A percentile compares a stretch with the other conserved stretches of the same genome.
phyloP scores from a whole-genome alignment of 2,113 vertebrate species.

The Cavia aperea region DNA sequence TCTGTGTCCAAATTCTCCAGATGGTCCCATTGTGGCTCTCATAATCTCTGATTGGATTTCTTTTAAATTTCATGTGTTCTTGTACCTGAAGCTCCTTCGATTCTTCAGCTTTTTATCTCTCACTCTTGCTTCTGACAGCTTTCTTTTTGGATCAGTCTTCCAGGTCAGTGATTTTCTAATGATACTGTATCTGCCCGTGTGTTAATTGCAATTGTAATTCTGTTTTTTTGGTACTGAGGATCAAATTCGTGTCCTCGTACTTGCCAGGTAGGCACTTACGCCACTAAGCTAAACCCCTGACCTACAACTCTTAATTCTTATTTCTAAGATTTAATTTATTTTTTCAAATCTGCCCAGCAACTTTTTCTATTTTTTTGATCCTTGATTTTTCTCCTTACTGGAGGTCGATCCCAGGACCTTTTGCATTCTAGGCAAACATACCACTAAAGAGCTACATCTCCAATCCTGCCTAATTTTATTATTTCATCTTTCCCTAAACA shows the following conservation, averaged over 20 bases:
- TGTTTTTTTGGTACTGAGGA: background rate
- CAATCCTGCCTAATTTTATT: background rate
- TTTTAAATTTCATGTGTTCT: background rate
- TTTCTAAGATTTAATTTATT: background rate
- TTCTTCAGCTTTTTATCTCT: background rate
- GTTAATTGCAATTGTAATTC: background rate
- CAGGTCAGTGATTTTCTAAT: background rate
- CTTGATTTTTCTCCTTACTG: background rate
- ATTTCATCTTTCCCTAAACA: background rate
- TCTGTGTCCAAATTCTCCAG: accelerated
- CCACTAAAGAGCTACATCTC: background rate
- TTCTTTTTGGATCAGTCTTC: background rate
- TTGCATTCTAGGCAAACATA: background rate
- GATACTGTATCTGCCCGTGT: background rate
- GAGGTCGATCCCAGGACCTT: background rate
- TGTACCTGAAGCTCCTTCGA: too few species aligned
- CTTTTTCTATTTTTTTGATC: background rate
- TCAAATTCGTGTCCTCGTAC: too few species aligned
- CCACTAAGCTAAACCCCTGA: too few species aligned
- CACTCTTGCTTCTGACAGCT: background rate
- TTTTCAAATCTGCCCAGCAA: background rate
- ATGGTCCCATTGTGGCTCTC: accelerated
- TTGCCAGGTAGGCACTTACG: too few species aligned
- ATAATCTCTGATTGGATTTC: accelerated
- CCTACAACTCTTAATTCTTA: background rate